phyloP scores from a whole-genome alignment of 2,797 vertebrate genomes.

The Tangara arthus region DNA sequence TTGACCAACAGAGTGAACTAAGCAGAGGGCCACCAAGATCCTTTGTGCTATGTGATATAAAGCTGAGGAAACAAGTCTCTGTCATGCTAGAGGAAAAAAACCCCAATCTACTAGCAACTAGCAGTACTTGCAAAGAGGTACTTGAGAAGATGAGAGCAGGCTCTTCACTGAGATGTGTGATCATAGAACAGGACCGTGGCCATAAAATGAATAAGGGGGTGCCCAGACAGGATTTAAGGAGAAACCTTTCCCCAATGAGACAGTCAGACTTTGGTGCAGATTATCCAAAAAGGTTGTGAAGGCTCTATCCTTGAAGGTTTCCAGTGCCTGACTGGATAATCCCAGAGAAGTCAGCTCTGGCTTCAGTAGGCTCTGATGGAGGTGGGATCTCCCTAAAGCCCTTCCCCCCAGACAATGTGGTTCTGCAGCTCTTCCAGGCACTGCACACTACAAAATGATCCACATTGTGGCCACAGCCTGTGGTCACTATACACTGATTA shows the following conservation, averaged over 20 bases:
- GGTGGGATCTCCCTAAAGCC: background rate
- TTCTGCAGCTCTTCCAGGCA: background rate
- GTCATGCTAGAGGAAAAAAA: background rate
- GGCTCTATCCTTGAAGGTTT: background rate
- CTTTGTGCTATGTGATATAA: background rate
- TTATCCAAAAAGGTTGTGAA: background rate
- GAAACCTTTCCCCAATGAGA: background rate
- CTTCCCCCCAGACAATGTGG: background rate
- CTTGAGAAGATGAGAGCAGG: background rate
- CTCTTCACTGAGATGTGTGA: background rate
- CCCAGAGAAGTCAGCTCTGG: background rate
- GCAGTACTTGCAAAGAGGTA: background rate
- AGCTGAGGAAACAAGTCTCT: background rate
- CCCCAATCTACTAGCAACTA: background rate
- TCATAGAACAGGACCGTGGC: background rate
- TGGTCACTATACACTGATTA: background rate
- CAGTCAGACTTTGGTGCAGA: background rate
- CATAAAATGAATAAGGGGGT: background rate
- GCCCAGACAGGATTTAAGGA: background rate
- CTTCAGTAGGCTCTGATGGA: background rate
- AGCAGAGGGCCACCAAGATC: background rate
- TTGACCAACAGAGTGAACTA: background rate
- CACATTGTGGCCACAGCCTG: background rate
- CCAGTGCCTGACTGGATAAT: background rate
- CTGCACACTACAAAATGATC: fast-evolving